Conservation (phyloP, 2,888 invertebrate genomes). For the Cantharis nigra region DNA sequence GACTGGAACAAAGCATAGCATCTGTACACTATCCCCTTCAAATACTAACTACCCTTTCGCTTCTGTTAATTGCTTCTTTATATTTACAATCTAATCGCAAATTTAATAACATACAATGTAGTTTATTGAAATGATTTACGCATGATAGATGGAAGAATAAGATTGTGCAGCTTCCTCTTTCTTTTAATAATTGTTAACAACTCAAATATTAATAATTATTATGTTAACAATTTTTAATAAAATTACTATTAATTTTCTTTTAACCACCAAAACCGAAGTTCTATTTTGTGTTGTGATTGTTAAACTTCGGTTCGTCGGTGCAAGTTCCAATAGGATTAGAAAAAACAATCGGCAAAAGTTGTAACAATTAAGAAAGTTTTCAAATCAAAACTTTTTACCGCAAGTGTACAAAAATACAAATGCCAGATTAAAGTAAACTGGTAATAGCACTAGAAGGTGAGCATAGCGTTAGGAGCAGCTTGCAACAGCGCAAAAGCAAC, state of each 20-base stretch:
- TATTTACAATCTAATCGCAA: neutral
- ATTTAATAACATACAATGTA: neutral
- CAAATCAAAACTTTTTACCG: constrained; percentile 4
- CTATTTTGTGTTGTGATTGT: neutral
- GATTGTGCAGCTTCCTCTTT: neutral
- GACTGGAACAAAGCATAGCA: constrained; percentile 44
- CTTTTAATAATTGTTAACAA: neutral
- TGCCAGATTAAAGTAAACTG: constrained; percentile 30
- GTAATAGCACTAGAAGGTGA: constrained; percentile 25
- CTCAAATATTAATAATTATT: too few relatives aligned
- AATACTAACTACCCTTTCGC: constrained; percentile 15
- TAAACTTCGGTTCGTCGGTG: neutral
- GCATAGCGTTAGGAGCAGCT: constrained; percentile 16
- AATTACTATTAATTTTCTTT: too few relatives aligned
- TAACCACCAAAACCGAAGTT: neutral
- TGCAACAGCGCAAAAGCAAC: constrained; percentile 26
- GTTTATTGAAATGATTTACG: neutral
- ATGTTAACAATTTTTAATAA: too few relatives aligned
- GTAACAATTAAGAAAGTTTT: neutral
- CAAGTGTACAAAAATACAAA: constrained; percentile 27
- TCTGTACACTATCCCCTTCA: constrained; percentile 27
- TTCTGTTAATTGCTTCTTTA: constrained; percentile 6
- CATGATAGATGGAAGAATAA: neutral
- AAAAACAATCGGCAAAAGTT: neutral
- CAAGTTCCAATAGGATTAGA: neutral